Conservation (phyloP, 2,113 vertebrate species). For the Grus americana region DNA sequence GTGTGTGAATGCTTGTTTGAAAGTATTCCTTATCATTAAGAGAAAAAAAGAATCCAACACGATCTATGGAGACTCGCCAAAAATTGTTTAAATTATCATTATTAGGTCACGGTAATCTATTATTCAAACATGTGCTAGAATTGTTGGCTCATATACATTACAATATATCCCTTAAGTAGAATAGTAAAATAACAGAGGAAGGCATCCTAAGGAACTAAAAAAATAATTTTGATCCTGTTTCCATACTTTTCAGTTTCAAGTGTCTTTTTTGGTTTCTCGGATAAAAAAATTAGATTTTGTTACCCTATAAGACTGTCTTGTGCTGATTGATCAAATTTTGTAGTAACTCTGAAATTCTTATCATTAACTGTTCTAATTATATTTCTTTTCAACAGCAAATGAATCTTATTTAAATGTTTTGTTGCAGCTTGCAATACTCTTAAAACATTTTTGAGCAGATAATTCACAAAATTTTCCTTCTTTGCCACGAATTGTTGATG, state of each 20-base stretch:
- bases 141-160: not conserved
- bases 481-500: not conserved
- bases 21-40: not conserved
- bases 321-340: not conserved
- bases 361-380: not conserved
- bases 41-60: not conserved
- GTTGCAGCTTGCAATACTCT: not conserved
- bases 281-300: not conserved
- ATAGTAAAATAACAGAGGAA: not conserved
- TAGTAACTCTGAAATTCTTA: not conserved
- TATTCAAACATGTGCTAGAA: constrained; percentile 5
- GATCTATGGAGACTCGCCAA: not conserved
- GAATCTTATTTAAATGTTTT: not conserved
- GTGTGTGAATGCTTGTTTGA: not conserved
- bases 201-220: not conserved
- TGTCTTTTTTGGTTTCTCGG: not conserved
- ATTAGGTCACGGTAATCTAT: constrained; percentile 8
- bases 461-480: not conserved
- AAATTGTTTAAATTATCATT: constrained; percentile 7
- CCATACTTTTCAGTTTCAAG: not conserved
- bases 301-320: not conserved
- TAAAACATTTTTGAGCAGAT: not conserved
- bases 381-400: not conserved
- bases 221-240: not conserved
- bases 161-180: constrained; percentile 2